These are phyloP conservation scores for Temnothorax curvispinosus DNA, from an alignment of 1,140 invertebrate genomes.

Conservation along the genomic window DNA sequence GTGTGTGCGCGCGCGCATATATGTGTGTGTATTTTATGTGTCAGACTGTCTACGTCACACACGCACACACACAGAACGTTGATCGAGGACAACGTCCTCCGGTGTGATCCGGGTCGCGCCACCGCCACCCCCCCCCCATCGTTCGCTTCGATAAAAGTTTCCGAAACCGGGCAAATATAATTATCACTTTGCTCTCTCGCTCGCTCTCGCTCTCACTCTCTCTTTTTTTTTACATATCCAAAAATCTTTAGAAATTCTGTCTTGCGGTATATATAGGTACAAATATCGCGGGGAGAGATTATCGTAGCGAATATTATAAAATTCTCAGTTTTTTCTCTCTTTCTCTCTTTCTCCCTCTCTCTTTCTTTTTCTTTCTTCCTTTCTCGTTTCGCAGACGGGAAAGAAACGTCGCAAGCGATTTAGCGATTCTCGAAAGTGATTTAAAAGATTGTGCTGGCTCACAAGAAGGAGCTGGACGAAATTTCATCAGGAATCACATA, in stretches of 20 bases:
- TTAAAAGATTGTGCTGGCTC: conserved; percentile 69
- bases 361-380: not conserved
- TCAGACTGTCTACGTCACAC: conserved; percentile 6
- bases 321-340: not conserved
- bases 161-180: conserved; percentile 67
- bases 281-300: conserved; percentile 45
- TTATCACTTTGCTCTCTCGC: conserved; percentile 21
- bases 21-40: not conserved
- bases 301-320: conserved; percentile 44
- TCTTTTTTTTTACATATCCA: conserved; percentile 49
- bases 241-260: conserved; percentile 74
- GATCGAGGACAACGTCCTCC: conserved; percentile 46
- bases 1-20: not conserved
- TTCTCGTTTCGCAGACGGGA: conserved; percentile 22
- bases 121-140: not conserved
- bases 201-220: conserved; percentile 9
- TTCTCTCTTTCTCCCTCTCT: not conserved
- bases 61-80: conserved; percentile 4
- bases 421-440: conserved; percentile 57
- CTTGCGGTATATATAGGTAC: conserved; percentile 23
- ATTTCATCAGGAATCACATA: conserved; percentile 71
- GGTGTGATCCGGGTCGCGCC: conserved; percentile 48
- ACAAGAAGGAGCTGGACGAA: conserved; percentile 72
- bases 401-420: conserved; percentile 51
- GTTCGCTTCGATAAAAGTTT: conserved; percentile 45